phyloP scores from a whole-genome alignment of 2,113 vertebrate species.

The Suricata suricatta region DNA sequence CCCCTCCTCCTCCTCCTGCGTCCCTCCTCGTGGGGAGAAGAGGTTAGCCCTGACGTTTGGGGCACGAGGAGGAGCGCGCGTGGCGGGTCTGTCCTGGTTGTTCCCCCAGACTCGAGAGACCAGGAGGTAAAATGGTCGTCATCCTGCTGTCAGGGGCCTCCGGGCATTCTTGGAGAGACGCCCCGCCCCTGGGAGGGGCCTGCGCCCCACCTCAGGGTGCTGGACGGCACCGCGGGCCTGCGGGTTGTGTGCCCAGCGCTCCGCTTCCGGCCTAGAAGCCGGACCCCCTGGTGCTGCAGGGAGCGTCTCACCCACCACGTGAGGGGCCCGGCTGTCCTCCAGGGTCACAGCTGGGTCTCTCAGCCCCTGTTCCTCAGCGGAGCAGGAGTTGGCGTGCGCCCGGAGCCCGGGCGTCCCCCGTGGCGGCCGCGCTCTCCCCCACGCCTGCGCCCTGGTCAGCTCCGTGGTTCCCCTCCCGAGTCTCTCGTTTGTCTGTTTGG shows the following conservation, averaged over 20 bases:
- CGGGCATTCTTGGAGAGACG: neutral
- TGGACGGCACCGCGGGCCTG: neutral
- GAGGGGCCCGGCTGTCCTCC: neutral
- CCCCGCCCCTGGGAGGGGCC: neutral
- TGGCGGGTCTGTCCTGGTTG: neutral
- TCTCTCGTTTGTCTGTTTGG: neutral
- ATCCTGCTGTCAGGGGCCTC: neutral
- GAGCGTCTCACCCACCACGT: neutral
- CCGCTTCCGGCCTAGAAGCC: neutral
- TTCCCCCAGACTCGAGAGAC: neutral
- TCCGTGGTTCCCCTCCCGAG: neutral
- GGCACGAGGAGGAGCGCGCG: neutral
- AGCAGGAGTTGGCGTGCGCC: neutral
- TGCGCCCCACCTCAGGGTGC: rapidly evolving
- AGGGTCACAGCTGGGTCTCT: neutral
- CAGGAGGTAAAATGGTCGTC: neutral
- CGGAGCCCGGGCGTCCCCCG: neutral
- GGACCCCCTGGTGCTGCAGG: neutral
- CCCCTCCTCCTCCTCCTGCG: neutral
- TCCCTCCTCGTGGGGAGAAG: neutral
- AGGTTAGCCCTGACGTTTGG: neutral
- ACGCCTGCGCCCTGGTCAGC: neutral
- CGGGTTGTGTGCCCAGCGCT: rapidly evolving
- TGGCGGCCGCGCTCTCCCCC: neutral
- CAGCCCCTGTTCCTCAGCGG: neutral